Percentiles rank a stretch among this genome's conserved stretches.
Conservation (phyloP, 2,113 vertebrate genomes). For the Dinomys branickii region DNA sequence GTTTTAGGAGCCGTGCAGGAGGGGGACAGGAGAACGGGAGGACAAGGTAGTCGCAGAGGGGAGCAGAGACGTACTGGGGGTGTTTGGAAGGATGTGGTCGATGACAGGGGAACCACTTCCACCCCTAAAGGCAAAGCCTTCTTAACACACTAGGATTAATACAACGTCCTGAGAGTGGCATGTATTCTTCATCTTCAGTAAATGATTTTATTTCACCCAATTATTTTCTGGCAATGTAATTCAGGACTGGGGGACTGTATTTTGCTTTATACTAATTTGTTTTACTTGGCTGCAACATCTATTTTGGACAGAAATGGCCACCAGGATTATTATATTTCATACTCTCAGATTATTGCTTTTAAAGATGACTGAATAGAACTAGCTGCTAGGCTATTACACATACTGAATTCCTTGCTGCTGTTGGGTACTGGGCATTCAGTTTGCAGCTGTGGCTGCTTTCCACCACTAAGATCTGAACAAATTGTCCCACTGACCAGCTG, state of each 20-base stretch:
- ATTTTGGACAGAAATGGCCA: constrained; percentile 10
- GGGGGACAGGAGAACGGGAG: background rate
- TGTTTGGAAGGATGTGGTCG: background rate
- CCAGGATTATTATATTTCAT: background rate
- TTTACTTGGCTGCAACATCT: background rate
- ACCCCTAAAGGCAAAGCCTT: background rate
- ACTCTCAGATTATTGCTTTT: background rate
- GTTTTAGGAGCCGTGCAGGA: background rate
- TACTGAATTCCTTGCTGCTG: constrained; percentile 29
- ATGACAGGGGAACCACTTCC: background rate
- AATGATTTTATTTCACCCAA: constrained; percentile 23
- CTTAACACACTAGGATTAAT: background rate
- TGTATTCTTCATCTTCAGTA: constrained; percentile 1
- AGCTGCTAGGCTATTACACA: background rate
- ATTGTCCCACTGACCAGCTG: constrained; percentile 9
- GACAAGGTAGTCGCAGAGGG: background rate
- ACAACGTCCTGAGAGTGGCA: background rate
- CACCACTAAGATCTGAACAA: constrained; percentile 39
- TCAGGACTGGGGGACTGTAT: background rate
- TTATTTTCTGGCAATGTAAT: constrained; percentile 14
- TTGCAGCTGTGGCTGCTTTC: constrained; percentile 58
- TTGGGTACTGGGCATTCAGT: constrained; percentile 27
- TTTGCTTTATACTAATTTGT: constrained; percentile 10
- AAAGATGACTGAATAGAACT: background rate
- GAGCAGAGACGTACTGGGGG: fast-evolving